A percentile compares a stretch with the other conserved stretches of the same genome.
Conservation (phyloP, 2,797 vertebrate genomes). For the Siniperca undulata region DNA sequence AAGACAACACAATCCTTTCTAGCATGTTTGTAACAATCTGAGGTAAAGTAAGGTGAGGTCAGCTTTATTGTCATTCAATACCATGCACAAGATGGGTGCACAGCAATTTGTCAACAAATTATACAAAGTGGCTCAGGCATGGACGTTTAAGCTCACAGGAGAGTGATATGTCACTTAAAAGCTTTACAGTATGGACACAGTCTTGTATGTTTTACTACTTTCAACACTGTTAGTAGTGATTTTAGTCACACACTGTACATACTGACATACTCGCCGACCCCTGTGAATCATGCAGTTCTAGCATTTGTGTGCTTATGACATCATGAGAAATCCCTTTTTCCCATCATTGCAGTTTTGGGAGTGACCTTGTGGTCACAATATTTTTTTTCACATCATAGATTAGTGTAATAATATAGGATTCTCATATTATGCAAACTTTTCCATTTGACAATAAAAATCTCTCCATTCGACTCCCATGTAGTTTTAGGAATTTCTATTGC, state of each 20-base stretch:
- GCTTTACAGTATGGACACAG: background rate
- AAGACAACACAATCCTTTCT: background rate
- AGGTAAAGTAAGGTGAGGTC: background rate
- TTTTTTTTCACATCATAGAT: background rate
- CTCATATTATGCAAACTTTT: constrained; percentile 4
- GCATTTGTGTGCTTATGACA: constrained; percentile 35
- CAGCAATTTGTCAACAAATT: background rate
- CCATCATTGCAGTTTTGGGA: constrained; percentile 20
- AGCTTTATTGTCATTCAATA: background rate
- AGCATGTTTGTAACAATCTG: background rate
- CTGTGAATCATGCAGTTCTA: constrained; percentile 31
- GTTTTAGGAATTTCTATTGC: constrained; percentile 5
- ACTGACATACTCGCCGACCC: constrained; percentile 5
- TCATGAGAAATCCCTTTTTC: constrained; percentile 33
- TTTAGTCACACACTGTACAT: background rate
- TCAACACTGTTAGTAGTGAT: background rate
- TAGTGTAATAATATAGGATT: background rate
- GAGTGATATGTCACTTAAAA: background rate
- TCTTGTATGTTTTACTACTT: background rate
- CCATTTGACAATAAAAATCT: background rate
- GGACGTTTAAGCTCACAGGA: background rate
- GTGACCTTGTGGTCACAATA: background rate
- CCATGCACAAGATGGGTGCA: background rate
- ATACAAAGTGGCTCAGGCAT: background rate
- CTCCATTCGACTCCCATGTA: background rate